Percentiles rank a stretch among this genome's conserved stretches.
phyloP scores from a whole-genome alignment of 2,113 vertebrate genomes.

The Mirza zaza region DNA sequence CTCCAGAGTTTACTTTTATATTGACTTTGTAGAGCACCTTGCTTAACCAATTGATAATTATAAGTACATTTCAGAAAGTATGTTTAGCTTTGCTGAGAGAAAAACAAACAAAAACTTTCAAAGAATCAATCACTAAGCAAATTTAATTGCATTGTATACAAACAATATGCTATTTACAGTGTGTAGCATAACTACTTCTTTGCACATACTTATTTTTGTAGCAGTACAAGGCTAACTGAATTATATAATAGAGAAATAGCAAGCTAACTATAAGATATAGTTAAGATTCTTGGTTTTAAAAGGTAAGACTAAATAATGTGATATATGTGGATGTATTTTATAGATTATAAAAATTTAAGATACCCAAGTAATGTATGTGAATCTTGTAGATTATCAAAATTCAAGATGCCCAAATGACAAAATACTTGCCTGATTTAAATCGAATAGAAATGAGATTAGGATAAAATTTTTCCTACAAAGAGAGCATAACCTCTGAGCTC shows the following conservation, averaged over 20 bases:
- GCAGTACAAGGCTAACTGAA: background rate
- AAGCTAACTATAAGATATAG: background rate
- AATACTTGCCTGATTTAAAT: background rate
- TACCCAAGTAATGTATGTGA: background rate
- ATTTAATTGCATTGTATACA: slow-evolving; percentile 6
- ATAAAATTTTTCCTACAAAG: background rate
- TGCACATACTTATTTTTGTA: background rate
- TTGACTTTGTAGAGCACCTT: background rate
- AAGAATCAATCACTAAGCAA: slow-evolving; percentile 3
- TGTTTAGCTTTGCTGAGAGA: background rate
- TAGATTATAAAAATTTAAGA: too few relatives aligned
- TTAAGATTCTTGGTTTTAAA: background rate
- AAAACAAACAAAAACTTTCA: slow-evolving; percentile 25
- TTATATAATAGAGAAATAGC: background rate
- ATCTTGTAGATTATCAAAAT: background rate
- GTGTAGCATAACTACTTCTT: background rate
- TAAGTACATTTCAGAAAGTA: background rate
- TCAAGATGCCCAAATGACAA: background rate
- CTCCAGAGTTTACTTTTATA: background rate
- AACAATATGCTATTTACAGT: background rate
- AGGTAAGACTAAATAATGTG: background rate
- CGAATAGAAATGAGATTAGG: background rate
- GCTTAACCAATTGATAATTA: background rate
- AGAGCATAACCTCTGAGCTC: background rate
- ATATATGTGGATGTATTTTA: background rate